Evolutionary conservation across 1,140 invertebrate species (phyloP).

Genomic region (Megalonaias nervosa): DNA sequence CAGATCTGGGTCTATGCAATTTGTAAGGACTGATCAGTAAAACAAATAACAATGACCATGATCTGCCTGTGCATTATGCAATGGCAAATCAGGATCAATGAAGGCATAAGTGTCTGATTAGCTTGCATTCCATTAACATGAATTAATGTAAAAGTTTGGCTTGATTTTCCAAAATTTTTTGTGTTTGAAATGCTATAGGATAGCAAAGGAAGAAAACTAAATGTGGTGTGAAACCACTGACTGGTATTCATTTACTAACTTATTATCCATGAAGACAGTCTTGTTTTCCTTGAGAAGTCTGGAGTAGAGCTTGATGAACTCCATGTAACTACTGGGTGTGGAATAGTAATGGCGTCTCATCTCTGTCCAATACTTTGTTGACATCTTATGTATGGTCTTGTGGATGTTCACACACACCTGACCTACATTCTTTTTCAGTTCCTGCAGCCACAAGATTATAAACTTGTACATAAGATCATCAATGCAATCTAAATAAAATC

Average conservation of each 20-base stretch:
- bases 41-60: no score
- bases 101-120: no score
- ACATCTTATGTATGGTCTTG: constrained; percentile 81
- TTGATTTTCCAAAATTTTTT: no score
- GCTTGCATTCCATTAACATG: no score
- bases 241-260: constrained; percentile 38
- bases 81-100: no score
- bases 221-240: no score
- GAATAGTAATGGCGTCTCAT: constrained; percentile 87
- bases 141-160: no score
- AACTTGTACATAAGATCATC: background rate
- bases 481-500: background rate
- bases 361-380: constrained; percentile 82
- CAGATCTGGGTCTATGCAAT: no score
- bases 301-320: constrained; percentile 83
- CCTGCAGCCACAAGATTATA: constrained; percentile 33
- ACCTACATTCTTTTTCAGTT: constrained; percentile 61
- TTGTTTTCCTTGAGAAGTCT: constrained; percentile 67
- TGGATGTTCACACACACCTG: constrained; percentile 76
- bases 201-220: no score
- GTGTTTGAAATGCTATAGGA: no score
- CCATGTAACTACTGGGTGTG: constrained; percentile 89
- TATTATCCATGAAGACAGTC: constrained; percentile 63
- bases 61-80: no score
- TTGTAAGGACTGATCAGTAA: no score